These are phyloP conservation scores for Cryptocephalus moraei DNA, from an alignment of 2,888 invertebrate species.

Conservation along the genomic window DNA sequence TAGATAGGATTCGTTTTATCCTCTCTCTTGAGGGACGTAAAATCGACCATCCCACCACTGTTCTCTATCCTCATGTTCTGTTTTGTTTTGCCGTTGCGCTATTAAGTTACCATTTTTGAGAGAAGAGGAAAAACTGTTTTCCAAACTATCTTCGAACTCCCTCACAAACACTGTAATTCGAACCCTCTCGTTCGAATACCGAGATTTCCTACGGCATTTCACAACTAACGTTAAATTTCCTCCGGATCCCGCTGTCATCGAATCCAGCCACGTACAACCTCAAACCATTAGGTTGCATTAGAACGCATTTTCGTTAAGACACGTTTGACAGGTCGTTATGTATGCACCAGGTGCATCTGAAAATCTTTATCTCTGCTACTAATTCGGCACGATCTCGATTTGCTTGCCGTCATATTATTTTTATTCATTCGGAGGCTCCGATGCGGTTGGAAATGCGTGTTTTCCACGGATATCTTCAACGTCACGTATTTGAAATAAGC, in stretches of 20 bases:
- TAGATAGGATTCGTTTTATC: too few relatives aligned
- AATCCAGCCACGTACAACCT: conserved; percentile 1
- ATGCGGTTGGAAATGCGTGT: background rate
- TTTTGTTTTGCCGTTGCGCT: too few relatives aligned
- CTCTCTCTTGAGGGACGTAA: too few relatives aligned
- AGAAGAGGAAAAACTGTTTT: too few relatives aligned
- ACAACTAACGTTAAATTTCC: background rate
- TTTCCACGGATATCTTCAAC: too few relatives aligned
- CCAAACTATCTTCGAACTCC: too few relatives aligned
- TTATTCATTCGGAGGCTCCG: conserved; percentile 4
- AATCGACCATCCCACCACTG: too few relatives aligned
- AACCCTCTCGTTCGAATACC: too few relatives aligned
- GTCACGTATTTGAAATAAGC: too few relatives aligned
- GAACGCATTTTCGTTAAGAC: background rate
- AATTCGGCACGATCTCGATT: conserved; percentile 9
- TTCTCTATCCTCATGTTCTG: too few relatives aligned
- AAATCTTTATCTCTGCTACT: conserved; percentile 5
- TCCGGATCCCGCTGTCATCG: background rate
- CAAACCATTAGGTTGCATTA: conserved; percentile 2
- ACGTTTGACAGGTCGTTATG: conserved; percentile 8
- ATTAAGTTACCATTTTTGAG: too few relatives aligned
- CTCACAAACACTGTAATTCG: too few relatives aligned
- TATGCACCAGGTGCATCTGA: conserved; percentile 7
- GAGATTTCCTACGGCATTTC: background rate
- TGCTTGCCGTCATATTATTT: conserved; percentile 7